A percentile compares a stretch with the other conserved stretches of the same genome.
Conservation (phyloP, 1,140 invertebrate species). For the Caerostris extrusa region DNA sequence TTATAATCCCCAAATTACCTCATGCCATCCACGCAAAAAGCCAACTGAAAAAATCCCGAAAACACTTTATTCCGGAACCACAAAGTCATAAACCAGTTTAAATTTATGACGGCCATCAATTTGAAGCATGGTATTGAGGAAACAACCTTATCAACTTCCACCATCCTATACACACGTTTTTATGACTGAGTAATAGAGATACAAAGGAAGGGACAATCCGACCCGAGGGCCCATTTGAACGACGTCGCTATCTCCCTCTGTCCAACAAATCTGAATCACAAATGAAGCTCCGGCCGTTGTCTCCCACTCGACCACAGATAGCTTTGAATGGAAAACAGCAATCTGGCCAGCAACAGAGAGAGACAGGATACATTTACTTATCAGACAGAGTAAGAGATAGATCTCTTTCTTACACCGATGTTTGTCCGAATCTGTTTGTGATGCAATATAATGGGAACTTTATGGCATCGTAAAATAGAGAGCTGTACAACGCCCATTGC, state of each 20-base stretch:
- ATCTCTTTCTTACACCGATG: not conserved
- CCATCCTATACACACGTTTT: slow-evolving; percentile 9
- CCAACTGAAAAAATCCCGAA: not conserved
- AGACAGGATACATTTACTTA: slow-evolving; percentile 11
- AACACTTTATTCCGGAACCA: not conserved
- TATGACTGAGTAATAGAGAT: slow-evolving; percentile 40
- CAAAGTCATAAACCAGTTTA: not conserved
- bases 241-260: slow-evolving; percentile 36
- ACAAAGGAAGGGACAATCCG: slow-evolving; percentile 16
- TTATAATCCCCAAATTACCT: not conserved
- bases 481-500: not conserved
- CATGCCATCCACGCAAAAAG: not conserved
- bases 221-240: slow-evolving; percentile 28
- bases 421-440: slow-evolving; percentile 32
- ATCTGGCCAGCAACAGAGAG: not conserved
- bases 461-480: slow-evolving; percentile 41
- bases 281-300: slow-evolving; percentile 18
- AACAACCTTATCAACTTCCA: slow-evolving; percentile 35
- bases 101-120: slow-evolving; percentile 27
- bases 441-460: slow-evolving; percentile 43
- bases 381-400: slow-evolving; percentile 3
- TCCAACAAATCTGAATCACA: slow-evolving; percentile 50
- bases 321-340: not conserved
- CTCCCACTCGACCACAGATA: slow-evolving; percentile 42
- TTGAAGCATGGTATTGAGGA: not conserved